These are phyloP conservation scores for Diplogasteroides magnus DNA, from an alignment of 1,140 invertebrate species.

Conservation along the genomic window DNA sequence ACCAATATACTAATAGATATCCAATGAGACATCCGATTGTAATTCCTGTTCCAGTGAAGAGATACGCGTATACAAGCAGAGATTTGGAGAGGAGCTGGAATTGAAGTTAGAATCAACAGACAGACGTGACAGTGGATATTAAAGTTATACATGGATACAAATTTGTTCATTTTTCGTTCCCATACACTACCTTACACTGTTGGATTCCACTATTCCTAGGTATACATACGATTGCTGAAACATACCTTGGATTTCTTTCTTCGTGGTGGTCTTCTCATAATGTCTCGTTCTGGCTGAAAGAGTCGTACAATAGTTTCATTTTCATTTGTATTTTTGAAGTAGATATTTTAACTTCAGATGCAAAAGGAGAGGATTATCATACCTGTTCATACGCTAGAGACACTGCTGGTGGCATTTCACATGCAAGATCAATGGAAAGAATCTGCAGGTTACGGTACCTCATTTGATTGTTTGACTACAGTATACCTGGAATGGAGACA, in stretches of 20 bases:
- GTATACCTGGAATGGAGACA: constrained; percentile 41
- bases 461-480: too few relatives aligned
- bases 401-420: constrained; percentile 47
- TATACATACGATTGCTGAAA: too few relatives aligned
- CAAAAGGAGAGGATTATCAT: too few relatives aligned
- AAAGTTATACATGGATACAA: background rate
- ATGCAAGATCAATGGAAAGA: constrained; percentile 41
- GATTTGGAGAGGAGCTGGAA: constrained; percentile 23
- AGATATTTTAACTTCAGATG: too few relatives aligned
- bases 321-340: too few relatives aligned
- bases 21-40: constrained; percentile 49
- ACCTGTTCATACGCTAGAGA: constrained; percentile 57
- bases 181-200: too few relatives aligned
- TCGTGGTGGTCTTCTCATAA: constrained; percentile 53
- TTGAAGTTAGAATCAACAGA: too few relatives aligned
- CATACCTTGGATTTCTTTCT: too few relatives aligned
- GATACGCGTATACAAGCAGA: constrained; percentile 38
- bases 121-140: too few relatives aligned
- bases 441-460: constrained; percentile 22
- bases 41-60: constrained; percentile 48
- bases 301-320: too few relatives aligned
- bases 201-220: too few relatives aligned
- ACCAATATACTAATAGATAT: constrained; percentile 52
- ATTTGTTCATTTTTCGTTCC: too few relatives aligned
- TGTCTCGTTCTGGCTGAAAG: constrained; percentile 54